Evolutionary conservation across 2,888 invertebrate species (phyloP).

Genomic region (Alcis repandata): DNA sequence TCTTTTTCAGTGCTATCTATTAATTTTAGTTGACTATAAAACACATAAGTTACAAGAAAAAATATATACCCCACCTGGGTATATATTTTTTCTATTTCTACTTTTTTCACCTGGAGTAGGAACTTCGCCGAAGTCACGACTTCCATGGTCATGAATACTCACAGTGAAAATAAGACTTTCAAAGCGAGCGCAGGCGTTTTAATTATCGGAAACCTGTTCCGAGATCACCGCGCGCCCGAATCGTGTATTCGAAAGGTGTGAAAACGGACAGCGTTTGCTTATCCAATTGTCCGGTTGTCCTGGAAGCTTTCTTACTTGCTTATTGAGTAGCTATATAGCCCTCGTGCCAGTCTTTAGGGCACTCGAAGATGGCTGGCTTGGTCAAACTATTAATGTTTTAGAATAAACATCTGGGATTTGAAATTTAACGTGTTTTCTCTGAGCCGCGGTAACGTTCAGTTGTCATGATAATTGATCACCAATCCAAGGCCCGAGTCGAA

Average conservation of each 20-base stretch:
- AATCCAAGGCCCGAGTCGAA: not conserved
- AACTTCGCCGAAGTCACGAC: conserved; percentile 15
- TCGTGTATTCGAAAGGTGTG: conserved; percentile 62
- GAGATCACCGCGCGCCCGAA: conserved; percentile 46
- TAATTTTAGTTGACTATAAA: no score
- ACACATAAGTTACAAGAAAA: no score
- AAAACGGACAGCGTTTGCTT: conserved; percentile 59
- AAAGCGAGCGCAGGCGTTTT: conserved; percentile 45
- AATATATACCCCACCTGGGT: no score
- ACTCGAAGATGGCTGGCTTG: not conserved
- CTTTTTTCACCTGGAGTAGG: not conserved
- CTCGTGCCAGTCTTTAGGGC: no score
- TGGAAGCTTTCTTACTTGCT: conserved; percentile 4
- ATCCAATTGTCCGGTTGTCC: conserved; percentile 49
- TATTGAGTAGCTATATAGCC: not conserved
- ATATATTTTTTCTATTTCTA: not conserved
- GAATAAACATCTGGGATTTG: not conserved
- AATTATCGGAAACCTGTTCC: conserved; percentile 60
- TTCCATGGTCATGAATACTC: conserved; percentile 22
- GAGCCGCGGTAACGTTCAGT: not conserved
- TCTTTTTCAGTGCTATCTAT: no score
- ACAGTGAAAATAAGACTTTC: conserved; percentile 41
- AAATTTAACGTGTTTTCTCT: not conserved
- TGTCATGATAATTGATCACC: not conserved
- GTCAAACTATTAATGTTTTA: not conserved